Evolutionary conservation across 53 echinoderm and acorn worm species (phyloP), one percentile per base, ranked within the genome.

Genomic region (Mesocentrotus franciscanus): DNA sequence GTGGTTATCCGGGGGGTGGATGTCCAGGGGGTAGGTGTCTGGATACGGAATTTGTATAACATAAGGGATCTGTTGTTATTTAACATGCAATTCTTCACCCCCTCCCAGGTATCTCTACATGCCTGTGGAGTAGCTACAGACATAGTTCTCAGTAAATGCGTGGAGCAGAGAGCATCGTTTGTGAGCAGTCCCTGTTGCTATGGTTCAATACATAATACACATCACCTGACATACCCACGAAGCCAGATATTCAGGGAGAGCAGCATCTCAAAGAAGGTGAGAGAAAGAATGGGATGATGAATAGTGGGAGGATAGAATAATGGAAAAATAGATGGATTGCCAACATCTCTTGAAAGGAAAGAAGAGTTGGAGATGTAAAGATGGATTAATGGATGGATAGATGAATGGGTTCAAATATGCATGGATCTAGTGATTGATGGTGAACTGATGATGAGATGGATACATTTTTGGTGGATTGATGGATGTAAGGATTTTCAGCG

Each of bases 71-170:
- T n/a, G n/a, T n/a, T n/a, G 10, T 26, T 71, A 10, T 32, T 14
- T 76, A 42, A 81, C 7, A 42, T 42, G 18, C 8, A 17, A 10
- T 39, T 39, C 42, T 81, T 17, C 36, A 81, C 36, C 9, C 66
- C 61, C 58, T 49, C 49, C 26, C 85, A 99, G 99, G 99, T 99
- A 8, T 98, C 99, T 42, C 96, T 99, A 8, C 99, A 99, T 96
- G 99, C 99, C 26, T 99, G 99, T 95, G 99, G 99, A 4, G 97
- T 98, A 22, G 99, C 99, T 1, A 99, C 99, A 15, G 99, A 99
- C 90, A 96, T 99, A 17, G 99, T 98, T 13, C 92, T 99, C 10
- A 91, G 78, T 58, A 99, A 98, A 79, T 99, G 99, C 66, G 60
- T 98, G 24, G 26, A 90, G 70, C 85, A 93, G 59, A 10, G 72